A percentile compares a stretch with the other conserved stretches of the same genome.
These are phyloP conservation scores for Drosophila atripex DNA, from an alignment of 2,888 invertebrate genomes.

Conservation along the genomic window DNA sequence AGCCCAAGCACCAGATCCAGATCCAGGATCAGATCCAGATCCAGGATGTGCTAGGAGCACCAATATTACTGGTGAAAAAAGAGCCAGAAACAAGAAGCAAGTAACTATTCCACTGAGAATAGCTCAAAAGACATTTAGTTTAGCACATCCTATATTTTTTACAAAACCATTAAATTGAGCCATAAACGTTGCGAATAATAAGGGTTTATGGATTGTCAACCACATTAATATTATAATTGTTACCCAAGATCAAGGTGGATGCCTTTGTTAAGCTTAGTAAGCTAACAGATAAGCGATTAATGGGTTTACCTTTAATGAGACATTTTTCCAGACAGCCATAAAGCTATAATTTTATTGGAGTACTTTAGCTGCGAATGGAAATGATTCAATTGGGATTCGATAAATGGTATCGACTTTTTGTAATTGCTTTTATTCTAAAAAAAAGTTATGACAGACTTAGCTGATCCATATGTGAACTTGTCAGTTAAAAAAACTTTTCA, in stretches of 20 bases:
- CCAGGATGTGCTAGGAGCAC: no score
- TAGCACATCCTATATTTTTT: not conserved
- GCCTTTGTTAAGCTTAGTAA: not conserved
- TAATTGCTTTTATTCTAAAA: not conserved
- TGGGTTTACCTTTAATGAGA: slow-evolving; percentile 13
- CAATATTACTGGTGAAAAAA: no score
- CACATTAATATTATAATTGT: not conserved
- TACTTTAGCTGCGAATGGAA: not conserved
- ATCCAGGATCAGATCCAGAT: no score
- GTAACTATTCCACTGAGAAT: not conserved
- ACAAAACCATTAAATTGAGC: not conserved
- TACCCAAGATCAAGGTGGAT: slow-evolving; percentile 10
- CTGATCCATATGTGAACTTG: not conserved
- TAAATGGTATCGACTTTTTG: not conserved
- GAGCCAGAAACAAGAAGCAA: no score
- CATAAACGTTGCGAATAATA: not conserved
- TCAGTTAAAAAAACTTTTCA: not conserved
- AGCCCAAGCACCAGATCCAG: no score
- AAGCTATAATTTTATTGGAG: not conserved
- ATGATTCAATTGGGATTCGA: not conserved
- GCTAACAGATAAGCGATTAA: slow-evolving; percentile 11
- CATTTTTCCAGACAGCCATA: not conserved
- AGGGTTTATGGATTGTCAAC: not conserved
- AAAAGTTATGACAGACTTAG: not conserved
- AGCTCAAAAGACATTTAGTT: not conserved